Conservation (phyloP, 2,888 invertebrate species). For the Volucella inanis region DNA sequence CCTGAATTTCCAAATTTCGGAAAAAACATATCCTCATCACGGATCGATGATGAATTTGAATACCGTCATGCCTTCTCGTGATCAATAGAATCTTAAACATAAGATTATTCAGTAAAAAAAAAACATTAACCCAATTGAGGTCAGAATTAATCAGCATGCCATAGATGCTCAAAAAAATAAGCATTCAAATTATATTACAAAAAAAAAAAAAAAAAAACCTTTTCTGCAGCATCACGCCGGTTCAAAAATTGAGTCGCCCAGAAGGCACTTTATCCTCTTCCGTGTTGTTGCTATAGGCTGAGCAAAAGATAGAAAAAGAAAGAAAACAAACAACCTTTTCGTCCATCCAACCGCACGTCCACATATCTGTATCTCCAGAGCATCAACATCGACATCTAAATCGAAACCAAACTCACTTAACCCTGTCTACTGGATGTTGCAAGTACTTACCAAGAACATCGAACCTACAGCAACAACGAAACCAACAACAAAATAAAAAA, state of each 20-base stretch:
- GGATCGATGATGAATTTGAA: background rate
- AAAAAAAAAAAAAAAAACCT: slow-evolving; percentile 9
- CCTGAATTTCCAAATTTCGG: too few relatives aligned
- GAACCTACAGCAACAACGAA: slow-evolving; percentile 1
- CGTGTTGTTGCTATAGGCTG: slow-evolving; percentile 3
- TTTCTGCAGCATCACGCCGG: background rate
- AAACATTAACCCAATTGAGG: slow-evolving; percentile 35
- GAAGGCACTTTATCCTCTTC: slow-evolving; percentile 35
- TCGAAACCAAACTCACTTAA: slow-evolving; percentile 66
- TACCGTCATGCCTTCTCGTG: slow-evolving; percentile 1
- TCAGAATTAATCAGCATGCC: slow-evolving; percentile 23
- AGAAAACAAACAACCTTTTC: background rate
- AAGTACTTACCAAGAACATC: background rate
- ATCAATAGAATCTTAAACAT: slow-evolving; percentile 4
- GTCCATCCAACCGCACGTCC: background rate
- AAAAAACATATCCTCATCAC: background rate
- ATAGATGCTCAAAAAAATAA: slow-evolving; percentile 27
- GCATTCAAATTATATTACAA: too few relatives aligned
- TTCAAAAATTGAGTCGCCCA: slow-evolving; percentile 34
- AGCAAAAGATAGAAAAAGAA: background rate
- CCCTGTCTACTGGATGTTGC: background rate
- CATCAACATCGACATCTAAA: slow-evolving; percentile 41
- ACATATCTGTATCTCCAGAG: slow-evolving; percentile 23
- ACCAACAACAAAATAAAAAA: slow-evolving; percentile 26
- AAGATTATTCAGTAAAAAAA: slow-evolving; percentile 3